Evolutionary conservation across 2,888 invertebrate genomes (phyloP).

Genomic region (Hipparchia semele): DNA sequence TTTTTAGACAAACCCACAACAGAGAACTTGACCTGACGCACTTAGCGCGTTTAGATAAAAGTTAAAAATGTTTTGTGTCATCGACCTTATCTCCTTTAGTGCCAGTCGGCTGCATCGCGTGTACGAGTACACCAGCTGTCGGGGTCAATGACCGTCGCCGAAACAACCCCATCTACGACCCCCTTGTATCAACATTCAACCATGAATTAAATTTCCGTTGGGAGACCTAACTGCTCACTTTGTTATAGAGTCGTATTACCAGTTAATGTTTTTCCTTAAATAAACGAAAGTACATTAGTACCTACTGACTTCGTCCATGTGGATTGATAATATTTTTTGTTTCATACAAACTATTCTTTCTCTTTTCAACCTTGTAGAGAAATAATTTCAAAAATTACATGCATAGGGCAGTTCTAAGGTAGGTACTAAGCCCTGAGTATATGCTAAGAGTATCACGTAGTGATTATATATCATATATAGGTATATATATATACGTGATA

Average conservation of each 20-base stretch:
- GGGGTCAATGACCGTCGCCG: conserved; percentile 61
- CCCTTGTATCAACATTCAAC: conserved; percentile 47
- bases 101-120: conserved; percentile 34
- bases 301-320: no score
- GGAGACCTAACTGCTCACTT: conserved; percentile 37
- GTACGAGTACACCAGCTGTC: conserved; percentile 58
- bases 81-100: conserved; percentile 29
- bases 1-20: no score
- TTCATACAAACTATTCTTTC: no score
- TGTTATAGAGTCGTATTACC: conserved; percentile 20
- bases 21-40: not conserved
- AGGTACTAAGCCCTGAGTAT: no score
- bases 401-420: no score
- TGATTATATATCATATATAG: no score
- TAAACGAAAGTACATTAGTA: not conserved
- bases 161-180: conserved; percentile 60
- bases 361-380: no score
- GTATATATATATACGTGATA: no score
- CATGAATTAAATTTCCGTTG: conserved; percentile 45
- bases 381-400: no score
- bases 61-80: conserved; percentile 20
- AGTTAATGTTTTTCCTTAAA: conserved; percentile 1
- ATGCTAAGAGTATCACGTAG: no score
- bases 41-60: not conserved
- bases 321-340: no score